These are phyloP conservation scores for Eulacestoma nigropectus DNA, from an alignment of 2,113 vertebrate species.

Conservation along the genomic window DNA sequence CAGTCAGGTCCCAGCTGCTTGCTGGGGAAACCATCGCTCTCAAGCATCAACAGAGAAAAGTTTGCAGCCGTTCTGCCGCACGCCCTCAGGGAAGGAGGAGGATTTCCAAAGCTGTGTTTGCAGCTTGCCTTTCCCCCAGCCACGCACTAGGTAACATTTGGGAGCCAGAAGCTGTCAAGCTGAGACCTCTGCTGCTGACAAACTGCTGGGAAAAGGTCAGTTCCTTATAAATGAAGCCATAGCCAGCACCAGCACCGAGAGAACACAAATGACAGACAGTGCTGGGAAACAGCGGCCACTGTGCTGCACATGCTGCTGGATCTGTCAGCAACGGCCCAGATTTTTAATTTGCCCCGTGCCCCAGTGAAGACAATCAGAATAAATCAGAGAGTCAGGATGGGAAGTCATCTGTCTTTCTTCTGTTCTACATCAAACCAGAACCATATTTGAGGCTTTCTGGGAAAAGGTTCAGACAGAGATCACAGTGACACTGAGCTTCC, in stretches of 20 bases:
- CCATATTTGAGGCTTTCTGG: background rate
- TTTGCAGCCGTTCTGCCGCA: background rate
- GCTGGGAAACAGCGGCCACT: background rate
- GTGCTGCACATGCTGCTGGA: rapidly evolving
- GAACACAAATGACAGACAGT: background rate
- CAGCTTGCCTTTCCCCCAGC: background rate
- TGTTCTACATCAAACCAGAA: background rate
- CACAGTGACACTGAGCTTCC: background rate
- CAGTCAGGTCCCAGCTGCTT: background rate
- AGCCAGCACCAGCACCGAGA: background rate
- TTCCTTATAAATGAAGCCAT: background rate
- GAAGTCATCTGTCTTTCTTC: background rate
- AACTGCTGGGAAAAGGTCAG: background rate
- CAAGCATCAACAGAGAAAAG: background rate
- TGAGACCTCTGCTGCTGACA: background rate
- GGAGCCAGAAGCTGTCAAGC: background rate
- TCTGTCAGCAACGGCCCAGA: background rate
- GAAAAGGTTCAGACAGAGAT: background rate
- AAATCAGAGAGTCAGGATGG: background rate
- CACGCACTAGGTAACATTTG: background rate
- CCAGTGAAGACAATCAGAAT: background rate
- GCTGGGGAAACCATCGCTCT: background rate
- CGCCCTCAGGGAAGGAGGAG: background rate
- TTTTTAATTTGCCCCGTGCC: background rate
- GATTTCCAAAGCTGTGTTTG: background rate